These are phyloP conservation scores for Mormoops blainvillei DNA, from an alignment of 2,113 vertebrate species.

Conservation along the genomic window DNA sequence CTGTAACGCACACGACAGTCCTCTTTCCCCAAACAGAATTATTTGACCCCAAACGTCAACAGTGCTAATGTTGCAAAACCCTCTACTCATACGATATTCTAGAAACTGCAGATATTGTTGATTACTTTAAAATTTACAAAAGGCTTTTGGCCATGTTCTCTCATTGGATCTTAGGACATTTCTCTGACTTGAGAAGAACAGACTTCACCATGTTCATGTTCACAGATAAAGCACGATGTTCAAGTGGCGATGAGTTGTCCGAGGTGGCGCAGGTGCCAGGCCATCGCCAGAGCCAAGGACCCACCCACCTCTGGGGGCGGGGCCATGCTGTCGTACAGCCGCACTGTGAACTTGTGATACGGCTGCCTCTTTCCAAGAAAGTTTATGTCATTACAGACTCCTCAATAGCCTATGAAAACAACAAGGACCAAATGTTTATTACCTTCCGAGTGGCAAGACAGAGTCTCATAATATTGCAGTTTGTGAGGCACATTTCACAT, in stretches of 20 bases:
- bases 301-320: rapidly evolving
- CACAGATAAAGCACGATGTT: not conserved
- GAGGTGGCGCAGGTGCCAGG: rapidly evolving
- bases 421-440: not conserved
- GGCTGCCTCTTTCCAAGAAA: not conserved
- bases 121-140: conserved; percentile 46
- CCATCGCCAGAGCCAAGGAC: rapidly evolving
- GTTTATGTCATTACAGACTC: not conserved
- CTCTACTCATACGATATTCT: not conserved
- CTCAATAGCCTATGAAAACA: not conserved
- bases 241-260: too few species aligned
- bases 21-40: not conserved
- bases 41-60: conserved; percentile 9
- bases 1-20: not conserved
- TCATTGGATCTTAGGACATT: conserved; percentile 37
- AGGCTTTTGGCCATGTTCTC: conserved; percentile 9
- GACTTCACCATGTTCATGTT: not conserved
- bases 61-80: not conserved
- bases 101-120: conserved; percentile 21
- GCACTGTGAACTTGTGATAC: rapidly evolving
- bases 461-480: not conserved
- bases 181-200: not conserved
- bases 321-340: rapidly evolving
- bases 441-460: not conserved
- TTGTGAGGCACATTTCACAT: not conserved